Base-by-base conservation (phyloP, 2,113 vertebrate genomes). In the Pyrgilauda ruficollis region DNA sequence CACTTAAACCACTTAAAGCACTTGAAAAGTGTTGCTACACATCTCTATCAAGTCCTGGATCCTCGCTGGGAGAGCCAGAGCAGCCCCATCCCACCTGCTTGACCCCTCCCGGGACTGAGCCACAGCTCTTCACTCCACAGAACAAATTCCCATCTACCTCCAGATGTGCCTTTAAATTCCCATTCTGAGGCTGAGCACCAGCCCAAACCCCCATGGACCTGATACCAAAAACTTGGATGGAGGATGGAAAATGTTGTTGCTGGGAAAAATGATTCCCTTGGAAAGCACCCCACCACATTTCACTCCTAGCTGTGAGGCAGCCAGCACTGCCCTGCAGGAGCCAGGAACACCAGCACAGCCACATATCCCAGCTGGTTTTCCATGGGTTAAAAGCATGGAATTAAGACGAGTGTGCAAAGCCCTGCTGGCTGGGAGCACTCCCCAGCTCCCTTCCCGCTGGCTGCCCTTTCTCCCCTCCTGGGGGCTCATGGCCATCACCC, bases 261-360 rank as follows among this genome's bases (percentile, higher is more conserved):
- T 33, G 55, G 53, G 20, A 59, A 6, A 37, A 92, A 58, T 13
- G 0, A 37, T 55, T 84, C 47, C 2, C 47, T 61, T 78, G 69
- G 55, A 33, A 77, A 59, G 61, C 3, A 1, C 6, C 49, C 33
- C 23, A 15, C 10, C 0, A 0, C 24, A 12, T 67, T 33, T 49
- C 24, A 13, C 46, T 77, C 41, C 10, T 63, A 44, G 58, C 72
- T 64, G 62, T 10, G 59, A 24, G 10, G 35, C 58, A 27, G 75
- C 62, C 63, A 41, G 58, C 10, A 0, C 18, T 35, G 79, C 72
- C 63, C 55, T 58, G 50, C 55, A 24, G 4, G 16, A 77, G 52
- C 50, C 72, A 63, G 76, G 41, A 37, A 1, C 4, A 0, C 2
- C 17, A 80, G 49, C 41, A 49, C 23, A 59, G 73, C 47, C 35